Percentiles rank a stretch among this genome's conserved stretches.
phyloP scores from a whole-genome alignment of 1,140 invertebrate species.

The Caenorhabditis remanei region DNA sequence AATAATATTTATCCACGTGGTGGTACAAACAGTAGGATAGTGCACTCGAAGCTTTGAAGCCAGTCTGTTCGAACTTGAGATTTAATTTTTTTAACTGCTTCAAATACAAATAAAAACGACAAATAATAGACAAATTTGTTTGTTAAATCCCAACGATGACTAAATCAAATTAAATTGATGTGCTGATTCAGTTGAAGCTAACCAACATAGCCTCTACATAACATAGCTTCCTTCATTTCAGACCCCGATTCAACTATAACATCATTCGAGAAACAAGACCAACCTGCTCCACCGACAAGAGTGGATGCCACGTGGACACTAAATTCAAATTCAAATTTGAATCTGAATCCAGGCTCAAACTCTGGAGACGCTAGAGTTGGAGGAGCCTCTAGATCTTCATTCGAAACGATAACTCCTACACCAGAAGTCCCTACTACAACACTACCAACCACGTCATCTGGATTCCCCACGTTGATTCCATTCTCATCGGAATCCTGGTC shows the following conservation, averaged over 20 bases:
- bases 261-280: slow-evolving; percentile 13
- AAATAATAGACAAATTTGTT: too few species aligned
- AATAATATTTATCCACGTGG: too few species aligned
- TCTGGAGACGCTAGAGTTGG: slow-evolving; percentile 38
- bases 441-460: background rate
- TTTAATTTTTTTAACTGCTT: too few species aligned
- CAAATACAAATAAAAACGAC: too few species aligned
- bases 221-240: background rate
- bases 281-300: background rate
- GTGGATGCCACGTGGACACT: background rate
- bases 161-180: too few species aligned
- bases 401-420: background rate
- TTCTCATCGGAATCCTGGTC: slow-evolving; percentile 22
- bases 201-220: background rate
- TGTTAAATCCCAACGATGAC: too few species aligned
- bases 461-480: slow-evolving; percentile 30
- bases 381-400: too few species aligned
- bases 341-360: too few species aligned
- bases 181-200: background rate
- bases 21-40: too few species aligned
- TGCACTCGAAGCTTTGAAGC: too few species aligned
- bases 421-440: background rate
- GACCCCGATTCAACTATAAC: slow-evolving; percentile 3
- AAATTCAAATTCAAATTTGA: background rate
- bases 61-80: too few species aligned